Evolutionary conservation across 2,113 vertebrate species (phyloP).

Genomic region (Stegostoma tigrinum): DNA sequence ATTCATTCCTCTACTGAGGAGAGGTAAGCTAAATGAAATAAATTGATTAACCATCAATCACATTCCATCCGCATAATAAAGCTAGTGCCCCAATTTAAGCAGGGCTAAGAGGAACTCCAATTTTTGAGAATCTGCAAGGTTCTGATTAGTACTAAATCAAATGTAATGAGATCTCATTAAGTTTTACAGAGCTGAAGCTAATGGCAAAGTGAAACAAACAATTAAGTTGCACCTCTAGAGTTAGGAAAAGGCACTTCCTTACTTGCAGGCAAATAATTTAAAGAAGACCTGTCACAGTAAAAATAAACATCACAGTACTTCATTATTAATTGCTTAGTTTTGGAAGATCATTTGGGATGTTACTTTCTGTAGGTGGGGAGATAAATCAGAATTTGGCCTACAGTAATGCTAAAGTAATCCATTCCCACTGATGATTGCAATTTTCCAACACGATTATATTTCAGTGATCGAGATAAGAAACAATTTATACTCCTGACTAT

Average conservation of each 20-base stretch:
- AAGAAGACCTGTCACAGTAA: conserved; percentile 5
- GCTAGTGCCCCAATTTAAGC: conserved; percentile 49
- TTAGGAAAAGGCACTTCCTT: neutral
- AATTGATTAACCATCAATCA: conserved; percentile 54
- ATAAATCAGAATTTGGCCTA: conserved; percentile 15
- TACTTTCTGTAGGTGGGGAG: conserved; percentile 9
- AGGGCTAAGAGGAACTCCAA: conserved; percentile 50
- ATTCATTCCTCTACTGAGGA: conserved; percentile 46
- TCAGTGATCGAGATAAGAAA: neutral
- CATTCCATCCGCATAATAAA: conserved; percentile 50
- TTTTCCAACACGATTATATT: neutral
- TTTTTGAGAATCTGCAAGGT: conserved; percentile 43
- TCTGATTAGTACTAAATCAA: conserved; percentile 45
- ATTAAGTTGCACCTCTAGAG: conserved; percentile 18
- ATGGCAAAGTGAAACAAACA: conserved; percentile 40
- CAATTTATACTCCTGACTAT: neutral
- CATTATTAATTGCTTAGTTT: conserved; percentile 27
- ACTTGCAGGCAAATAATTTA: conserved; percentile 29
- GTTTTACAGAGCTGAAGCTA: conserved; percentile 49
- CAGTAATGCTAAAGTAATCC: neutral
- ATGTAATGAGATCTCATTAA: conserved; percentile 47
- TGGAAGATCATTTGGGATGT: conserved; percentile 26
- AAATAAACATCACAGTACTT: neutral
- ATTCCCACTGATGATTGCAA: conserved; percentile 14
- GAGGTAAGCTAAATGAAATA: conserved; percentile 51